These are phyloP conservation scores for Mycteria americana DNA, from an alignment of 2,797 vertebrate genomes.

Conservation along the genomic window DNA sequence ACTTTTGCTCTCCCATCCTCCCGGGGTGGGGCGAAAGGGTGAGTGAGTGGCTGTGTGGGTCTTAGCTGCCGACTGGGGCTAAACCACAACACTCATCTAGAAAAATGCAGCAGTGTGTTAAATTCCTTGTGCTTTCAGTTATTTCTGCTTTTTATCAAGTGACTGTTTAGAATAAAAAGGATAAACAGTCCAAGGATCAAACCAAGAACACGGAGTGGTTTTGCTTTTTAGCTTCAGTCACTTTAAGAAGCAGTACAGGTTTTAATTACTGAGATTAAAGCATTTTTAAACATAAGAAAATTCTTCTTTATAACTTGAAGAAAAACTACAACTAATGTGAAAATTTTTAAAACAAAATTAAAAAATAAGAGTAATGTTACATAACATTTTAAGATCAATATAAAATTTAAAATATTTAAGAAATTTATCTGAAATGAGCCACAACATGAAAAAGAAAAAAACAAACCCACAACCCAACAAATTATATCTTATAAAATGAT, in stretches of 20 bases:
- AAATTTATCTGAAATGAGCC: neutral
- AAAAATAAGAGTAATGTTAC: neutral
- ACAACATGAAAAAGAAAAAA: neutral
- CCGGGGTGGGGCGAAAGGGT: too few relatives aligned
- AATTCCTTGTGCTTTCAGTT: neutral
- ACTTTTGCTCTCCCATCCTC: too few relatives aligned
- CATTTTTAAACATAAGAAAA: too few relatives aligned
- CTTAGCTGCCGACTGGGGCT: too few relatives aligned
- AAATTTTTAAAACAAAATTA: too few relatives aligned
- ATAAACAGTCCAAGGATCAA: neutral
- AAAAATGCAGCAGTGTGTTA: neutral
- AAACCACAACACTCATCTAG: neutral
- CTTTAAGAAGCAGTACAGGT: neutral
- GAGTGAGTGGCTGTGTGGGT: too few relatives aligned
- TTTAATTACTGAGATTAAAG: neutral
- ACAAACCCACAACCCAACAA: neutral
- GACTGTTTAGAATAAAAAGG: neutral
- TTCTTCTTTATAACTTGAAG: too few relatives aligned
- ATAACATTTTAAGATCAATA: neutral
- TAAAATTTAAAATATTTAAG: neutral
- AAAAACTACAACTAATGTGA: too few relatives aligned
- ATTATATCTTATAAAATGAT: neutral
- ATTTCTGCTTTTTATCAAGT: neutral
- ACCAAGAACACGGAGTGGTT: neutral
- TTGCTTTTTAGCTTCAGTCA: neutral